Base-by-base conservation (phyloP, 1,140 invertebrate genomes). In the Hormaphis cornu region DNA sequence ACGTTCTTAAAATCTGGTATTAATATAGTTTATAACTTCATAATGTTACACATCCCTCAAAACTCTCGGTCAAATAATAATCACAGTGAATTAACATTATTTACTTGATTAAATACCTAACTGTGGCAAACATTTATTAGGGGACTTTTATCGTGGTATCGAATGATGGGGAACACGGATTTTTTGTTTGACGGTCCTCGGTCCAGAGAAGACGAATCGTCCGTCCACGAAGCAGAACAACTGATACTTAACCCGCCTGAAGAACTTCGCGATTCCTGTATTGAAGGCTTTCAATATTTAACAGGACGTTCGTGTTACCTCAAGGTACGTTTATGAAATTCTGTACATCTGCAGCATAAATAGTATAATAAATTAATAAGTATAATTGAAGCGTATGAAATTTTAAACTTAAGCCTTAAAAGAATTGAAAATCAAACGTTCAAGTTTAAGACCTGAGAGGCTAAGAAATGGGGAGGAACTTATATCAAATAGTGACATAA, bases 91-190 rank as follows among this genome's bases (percentile, higher is more conserved):
- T n/a, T n/a, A n/a, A n/a, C n/a, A n/a, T n/a, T n/a, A n/a, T n/a
- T n/a, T n/a, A n/a, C n/a, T n/a, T n/a, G n/a, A n/a, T n/a, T n/a
- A n/a, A n/a, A n/a, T n/a, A n/a, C n/a, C n/a, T n/a, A n/a, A n/a
- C n/a, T 54, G n/a, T 63, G 10, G n/a, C n/a, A n/a, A 18, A 18
- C 33, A 18, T 20, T n/a, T 22, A 24, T 44, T 30, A 66, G 61
- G 61, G 26, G n/a, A 18, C 48, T 66, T 2, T 9, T 66, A 7
- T 50, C 61, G 14, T 66, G 61, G 61, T 66, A 66, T 16, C 20
- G 20, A 16, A 66, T 66, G 61, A 48, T 33, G 26, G 44, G 18
- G 10, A 50, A 66, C 18, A 33, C 61, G 16, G 61, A 46, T 33
- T 48, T 24, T 16, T n/a, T 48, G 18, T 66, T 66, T 3, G 61